phyloP scores from a whole-genome alignment of 2,888 invertebrate genomes.

The Micropterix aruncella region DNA sequence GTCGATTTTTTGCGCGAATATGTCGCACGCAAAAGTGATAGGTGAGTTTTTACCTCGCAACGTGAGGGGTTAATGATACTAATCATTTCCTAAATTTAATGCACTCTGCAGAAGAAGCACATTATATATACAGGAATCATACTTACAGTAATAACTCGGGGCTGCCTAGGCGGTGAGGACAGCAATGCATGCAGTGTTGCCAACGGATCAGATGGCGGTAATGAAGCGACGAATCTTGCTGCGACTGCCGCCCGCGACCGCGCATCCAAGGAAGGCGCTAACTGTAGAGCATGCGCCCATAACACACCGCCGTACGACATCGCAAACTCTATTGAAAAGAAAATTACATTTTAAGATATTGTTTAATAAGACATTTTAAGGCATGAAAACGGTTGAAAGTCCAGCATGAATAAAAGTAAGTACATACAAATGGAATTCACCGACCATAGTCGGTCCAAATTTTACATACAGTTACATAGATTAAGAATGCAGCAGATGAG shows the following conservation, averaged over 20 bases:
- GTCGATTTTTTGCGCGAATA: too few species aligned
- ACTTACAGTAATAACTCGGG: constrained; percentile 59
- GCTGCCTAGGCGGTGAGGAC: constrained; percentile 70
- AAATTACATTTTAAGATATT: constrained; percentile 6
- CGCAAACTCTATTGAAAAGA: constrained; percentile 75
- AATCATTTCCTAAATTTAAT: too few species aligned
- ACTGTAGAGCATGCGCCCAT: constrained; percentile 91
- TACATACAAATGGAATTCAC: too few species aligned
- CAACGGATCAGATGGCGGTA: constrained; percentile 73
- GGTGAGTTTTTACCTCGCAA: too few species aligned
- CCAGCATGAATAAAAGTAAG: too few species aligned
- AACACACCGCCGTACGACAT: constrained; percentile 55
- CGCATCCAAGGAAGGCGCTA: constrained; percentile 77
- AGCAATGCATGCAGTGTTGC: constrained; percentile 90
- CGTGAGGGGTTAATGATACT: too few species aligned
- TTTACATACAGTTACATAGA: too few species aligned
- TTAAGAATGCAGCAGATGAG: too few species aligned
- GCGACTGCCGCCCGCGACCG: constrained; percentile 74
- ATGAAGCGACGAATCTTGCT: constrained; percentile 77
- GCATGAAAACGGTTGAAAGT: too few species aligned
- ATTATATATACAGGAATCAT: neutral
- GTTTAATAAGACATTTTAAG: constrained; percentile 1
- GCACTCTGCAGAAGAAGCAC: constrained; percentile 15
- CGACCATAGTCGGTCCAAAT: too few species aligned
- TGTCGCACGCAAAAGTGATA: too few species aligned